A percentile compares a stretch with the other conserved stretches of the same genome.
Conservation (phyloP, 2,888 invertebrate genomes). For the Lamproptera curius region DNA sequence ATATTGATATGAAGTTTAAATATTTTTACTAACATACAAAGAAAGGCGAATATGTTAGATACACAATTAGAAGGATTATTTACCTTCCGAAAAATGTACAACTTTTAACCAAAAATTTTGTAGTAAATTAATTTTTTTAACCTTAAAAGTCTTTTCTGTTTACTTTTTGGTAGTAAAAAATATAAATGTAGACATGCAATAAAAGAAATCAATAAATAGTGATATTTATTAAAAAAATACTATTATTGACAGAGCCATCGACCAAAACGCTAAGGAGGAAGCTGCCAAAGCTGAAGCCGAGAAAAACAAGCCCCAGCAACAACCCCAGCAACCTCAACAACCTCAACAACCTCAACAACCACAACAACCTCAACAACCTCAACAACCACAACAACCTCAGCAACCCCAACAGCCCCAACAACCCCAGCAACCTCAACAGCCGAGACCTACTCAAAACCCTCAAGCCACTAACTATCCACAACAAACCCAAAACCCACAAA, state of each 20-base stretch:
- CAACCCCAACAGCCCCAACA: slow-evolving; percentile 21
- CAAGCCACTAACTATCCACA: slow-evolving; percentile 31
- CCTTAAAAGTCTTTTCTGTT: too few species aligned
- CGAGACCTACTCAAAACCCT: slow-evolving; percentile 25
- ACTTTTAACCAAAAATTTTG: too few species aligned
- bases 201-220: too few species aligned
- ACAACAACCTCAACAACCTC: slow-evolving; percentile 12
- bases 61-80: too few species aligned
- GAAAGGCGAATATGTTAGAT: too few species aligned
- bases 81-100: too few species aligned
- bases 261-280: slow-evolving; percentile 53
- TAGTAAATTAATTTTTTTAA: too few species aligned
- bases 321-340: slow-evolving; percentile 12
- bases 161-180: too few species aligned
- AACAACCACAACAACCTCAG: slow-evolving; percentile 22
- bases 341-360: slow-evolving; percentile 15
- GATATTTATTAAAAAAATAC: slow-evolving; percentile 4
- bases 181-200: too few species aligned
- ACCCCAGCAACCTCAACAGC: slow-evolving; percentile 18
- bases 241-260: slow-evolving; percentile 43
- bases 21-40: too few species aligned
- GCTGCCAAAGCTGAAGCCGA: slow-evolving; percentile 46
- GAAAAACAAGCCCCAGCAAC: slow-evolving; percentile 41
- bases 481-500: slow-evolving; percentile 27
- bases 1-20: too few species aligned